Base-by-base conservation (phyloP, 2,113 vertebrate genomes). In the Siphamia tubifer region DNA sequence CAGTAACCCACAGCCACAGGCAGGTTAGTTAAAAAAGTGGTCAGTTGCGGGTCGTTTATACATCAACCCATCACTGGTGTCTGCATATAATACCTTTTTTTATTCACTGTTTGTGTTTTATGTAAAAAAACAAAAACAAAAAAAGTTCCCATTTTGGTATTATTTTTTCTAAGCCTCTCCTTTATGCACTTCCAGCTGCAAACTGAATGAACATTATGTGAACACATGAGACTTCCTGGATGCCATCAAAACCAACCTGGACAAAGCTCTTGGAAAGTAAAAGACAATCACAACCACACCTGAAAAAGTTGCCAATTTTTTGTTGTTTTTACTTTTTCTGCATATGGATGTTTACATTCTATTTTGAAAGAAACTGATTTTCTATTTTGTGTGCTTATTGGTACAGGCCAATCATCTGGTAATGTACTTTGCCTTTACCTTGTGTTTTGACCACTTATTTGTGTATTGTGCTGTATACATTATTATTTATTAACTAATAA, bases 191-290 rank as follows among this genome's bases (percentile, higher is more conserved):
- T 45, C 13, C 90, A 98, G 97, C 0, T 95, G 96, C 85, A 96
- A 96, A 87, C 70, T 97, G 71, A 95, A 98, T 0, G 94, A 98
- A 76, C 96, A 98, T 77, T 98, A 93, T 17, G 90, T 98, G 79
- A 98, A 98, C 92, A 98, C 97, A 0, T 89, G 91, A 0, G 96
- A 99, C 90, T 99, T 99, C 90, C 84, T 99, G 45, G 96, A 98
- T 4, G 88, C 95, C 56, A 98, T 99, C 80, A 96, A 91, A 91
- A 94, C 76, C 81, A 97, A 97, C 79, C 88, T 99, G 77, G 93
- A 97, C 85, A 95, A 92, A 82, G 91, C 94, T 36, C 89, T 98
- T 77, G 90, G 93, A 79, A 95, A 94, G 82, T 90, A 91, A 91
- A 91, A 91, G 82, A 6, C 6, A 12, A 31, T 24, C 4, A 11